Conservation (phyloP, 2,888 invertebrate genomes). For the Andrena flavipes region DNA sequence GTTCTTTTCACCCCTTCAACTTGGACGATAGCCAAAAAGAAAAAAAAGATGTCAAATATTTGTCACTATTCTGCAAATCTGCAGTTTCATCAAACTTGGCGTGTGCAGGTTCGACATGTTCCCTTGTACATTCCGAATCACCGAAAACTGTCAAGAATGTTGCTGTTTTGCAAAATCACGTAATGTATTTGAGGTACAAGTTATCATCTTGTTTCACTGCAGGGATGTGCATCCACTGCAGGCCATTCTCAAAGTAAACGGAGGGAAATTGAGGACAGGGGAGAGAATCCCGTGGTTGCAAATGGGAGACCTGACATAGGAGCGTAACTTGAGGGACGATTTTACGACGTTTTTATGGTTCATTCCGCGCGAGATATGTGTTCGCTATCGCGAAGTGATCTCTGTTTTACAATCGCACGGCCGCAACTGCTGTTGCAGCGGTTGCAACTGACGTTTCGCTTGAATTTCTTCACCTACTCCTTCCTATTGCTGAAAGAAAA, state of each 20-base stretch:
- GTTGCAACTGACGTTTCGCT: conserved; percentile 47
- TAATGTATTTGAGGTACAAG: not conserved
- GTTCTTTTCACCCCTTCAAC: too few relatives aligned
- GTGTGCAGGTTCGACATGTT: not conserved
- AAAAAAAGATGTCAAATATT: too few relatives aligned
- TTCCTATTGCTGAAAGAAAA: conserved; percentile 26
- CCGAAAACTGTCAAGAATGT: not conserved
- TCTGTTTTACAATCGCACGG: conserved; percentile 71
- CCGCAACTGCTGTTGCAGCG: conserved; percentile 37
- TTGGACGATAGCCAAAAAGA: too few relatives aligned
- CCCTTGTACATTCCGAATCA: not conserved
- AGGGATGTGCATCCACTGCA: not conserved
- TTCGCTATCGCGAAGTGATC: conserved; percentile 72
- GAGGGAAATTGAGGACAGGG: not conserved
- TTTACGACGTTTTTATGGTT: conserved; percentile 75
- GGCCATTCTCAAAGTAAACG: conserved; percentile 20
- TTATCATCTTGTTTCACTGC: not conserved
- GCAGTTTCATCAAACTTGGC: too few relatives aligned
- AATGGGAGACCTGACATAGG: conserved; percentile 71
- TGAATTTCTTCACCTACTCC: conserved; percentile 30
- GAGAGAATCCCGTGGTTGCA: conserved; percentile 75
- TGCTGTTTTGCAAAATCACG: not conserved
- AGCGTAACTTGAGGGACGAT: conserved; percentile 67
- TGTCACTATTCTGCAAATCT: too few relatives aligned
- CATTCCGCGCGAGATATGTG: conserved; percentile 69